Evolutionary conservation across 2,113 vertebrate species (phyloP).

Genomic region (Nerophis lumbriciformis): DNA sequence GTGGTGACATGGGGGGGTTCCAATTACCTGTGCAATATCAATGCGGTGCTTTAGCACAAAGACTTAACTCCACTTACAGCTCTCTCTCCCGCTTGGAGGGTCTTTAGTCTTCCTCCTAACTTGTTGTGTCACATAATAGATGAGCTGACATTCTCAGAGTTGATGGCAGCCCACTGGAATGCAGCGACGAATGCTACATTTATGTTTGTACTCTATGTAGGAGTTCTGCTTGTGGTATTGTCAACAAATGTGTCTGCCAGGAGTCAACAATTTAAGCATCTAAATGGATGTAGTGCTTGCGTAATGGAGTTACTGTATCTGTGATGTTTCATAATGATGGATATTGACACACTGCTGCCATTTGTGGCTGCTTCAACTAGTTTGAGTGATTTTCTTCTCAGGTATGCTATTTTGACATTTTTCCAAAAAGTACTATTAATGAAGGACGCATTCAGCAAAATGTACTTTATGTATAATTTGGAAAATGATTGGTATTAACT

Average conservation of each 20-base stretch:
- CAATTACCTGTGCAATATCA: constrained; percentile 67
- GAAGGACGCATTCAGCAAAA: not conserved
- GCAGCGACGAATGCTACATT: constrained; percentile 14
- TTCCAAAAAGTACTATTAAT: not conserved
- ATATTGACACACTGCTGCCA: not conserved
- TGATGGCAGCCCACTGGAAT: constrained; percentile 8
- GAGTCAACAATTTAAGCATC: constrained; percentile 1
- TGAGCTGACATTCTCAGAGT: constrained; percentile 34
- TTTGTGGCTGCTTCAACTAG: not conserved
- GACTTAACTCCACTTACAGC: constrained; percentile 56
- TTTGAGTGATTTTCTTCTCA: constrained; percentile 14
- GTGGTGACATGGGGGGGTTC: constrained; percentile 57
- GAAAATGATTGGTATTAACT: too few species aligned
- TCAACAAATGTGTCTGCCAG: not conserved
- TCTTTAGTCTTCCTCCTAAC: constrained; percentile 45
- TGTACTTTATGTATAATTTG: too few species aligned
- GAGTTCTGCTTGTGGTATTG: not conserved
- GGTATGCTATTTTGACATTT: not conserved
- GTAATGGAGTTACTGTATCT: not conserved
- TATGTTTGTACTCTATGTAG: not conserved
- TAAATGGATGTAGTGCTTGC: not conserved
- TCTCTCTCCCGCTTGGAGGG: constrained; percentile 38
- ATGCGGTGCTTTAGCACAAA: constrained; percentile 55
- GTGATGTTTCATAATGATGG: not conserved
- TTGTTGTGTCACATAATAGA: constrained; percentile 40